These are phyloP conservation scores for Lepidocyrtoides sp. DNA, from an alignment of 2,888 invertebrate genomes.

Conservation along the genomic window DNA sequence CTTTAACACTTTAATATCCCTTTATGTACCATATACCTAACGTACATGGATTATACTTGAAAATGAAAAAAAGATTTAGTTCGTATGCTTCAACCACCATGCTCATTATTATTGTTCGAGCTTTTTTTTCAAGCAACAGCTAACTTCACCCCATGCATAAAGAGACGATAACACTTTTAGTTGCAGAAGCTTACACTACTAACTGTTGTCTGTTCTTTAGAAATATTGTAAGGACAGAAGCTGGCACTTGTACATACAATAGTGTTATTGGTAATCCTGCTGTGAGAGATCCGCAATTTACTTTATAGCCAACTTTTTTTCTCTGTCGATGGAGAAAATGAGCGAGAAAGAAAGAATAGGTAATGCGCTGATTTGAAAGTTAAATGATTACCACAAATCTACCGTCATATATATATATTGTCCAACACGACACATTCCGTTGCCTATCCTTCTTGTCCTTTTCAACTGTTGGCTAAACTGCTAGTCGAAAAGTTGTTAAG, in stretches of 20 bases:
- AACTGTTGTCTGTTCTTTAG: slow-evolving; percentile 2
- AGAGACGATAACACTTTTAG: not conserved
- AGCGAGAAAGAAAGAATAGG: slow-evolving; percentile 35
- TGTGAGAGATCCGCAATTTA: not conserved
- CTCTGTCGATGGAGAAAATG: slow-evolving; percentile 40
- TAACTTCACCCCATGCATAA: slow-evolving; percentile 31
- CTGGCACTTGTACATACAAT: not conserved
- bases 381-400: slow-evolving; percentile 74
- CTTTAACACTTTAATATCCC: slow-evolving; percentile 13
- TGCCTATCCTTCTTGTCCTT: slow-evolving; percentile 49
- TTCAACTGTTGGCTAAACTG: slow-evolving; percentile 37
- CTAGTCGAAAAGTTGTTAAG: slow-evolving; percentile 50
- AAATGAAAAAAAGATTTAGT: slow-evolving; percentile 12
- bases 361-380: slow-evolving; percentile 74
- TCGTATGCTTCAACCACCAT: slow-evolving; percentile 9
- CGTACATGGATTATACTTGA: slow-evolving; percentile 17
- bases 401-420: slow-evolving; percentile 68
- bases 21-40: not conserved
- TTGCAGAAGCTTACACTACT: not conserved
- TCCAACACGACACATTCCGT: slow-evolving; percentile 54
- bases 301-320: slow-evolving; percentile 35
- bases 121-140: slow-evolving; percentile 55
- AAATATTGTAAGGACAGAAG: not conserved
- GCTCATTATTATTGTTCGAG: slow-evolving; percentile 30
- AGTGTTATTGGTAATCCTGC: slow-evolving; percentile 29